Base-by-base conservation (phyloP, 1,140 invertebrate species). In the Alviniconcha marisindica region DNA sequence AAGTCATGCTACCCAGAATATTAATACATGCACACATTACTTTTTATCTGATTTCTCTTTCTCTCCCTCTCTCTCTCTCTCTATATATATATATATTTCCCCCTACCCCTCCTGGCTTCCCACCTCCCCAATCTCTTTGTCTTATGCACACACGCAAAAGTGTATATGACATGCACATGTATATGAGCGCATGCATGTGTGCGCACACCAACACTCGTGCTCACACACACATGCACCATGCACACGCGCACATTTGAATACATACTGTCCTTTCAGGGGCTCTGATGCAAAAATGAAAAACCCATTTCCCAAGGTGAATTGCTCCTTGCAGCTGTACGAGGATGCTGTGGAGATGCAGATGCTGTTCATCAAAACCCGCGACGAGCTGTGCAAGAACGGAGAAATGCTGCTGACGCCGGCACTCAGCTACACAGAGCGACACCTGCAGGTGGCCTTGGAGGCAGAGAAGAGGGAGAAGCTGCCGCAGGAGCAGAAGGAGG, bases 271-370 rank as follows among this genome's bases (percentile, higher is more conserved):
- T n/a, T n/a, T n/a, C n/a, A n/a, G n/a, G n/a, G n/a, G n/a, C n/a
- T n/a, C n/a, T n/a, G n/a, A n/a, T n/a, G n/a, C 44, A 48, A 5
- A 48, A 48, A 48, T 10, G 44, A 48, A 48, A 5, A 48, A 48
- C 18, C 44, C 44, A 5, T 10, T 18, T 71, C 36, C 24, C 36
- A 36, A 15, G 18, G 1, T 18, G 31, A 33, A 5, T 7, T 31
- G 14, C 73, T 79, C 5, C 81, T 38, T 84, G 10, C 96, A 98
- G 93, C 95, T 97, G 18, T 98, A 99, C 94, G 97, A 99, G 92
- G 98, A 99, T 92, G 96, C 98, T 0, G 95, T 99, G 51, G 98
- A 99, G 89, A 94, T 99, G 77, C 98, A 99, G 91, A 95, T 96
- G 0, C 98, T 96, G 93, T 99, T 98, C 91, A 96, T 99, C 73